Base-by-base conservation (phyloP, 1,140 invertebrate species). In the Homalodisca vitripennis region DNA sequence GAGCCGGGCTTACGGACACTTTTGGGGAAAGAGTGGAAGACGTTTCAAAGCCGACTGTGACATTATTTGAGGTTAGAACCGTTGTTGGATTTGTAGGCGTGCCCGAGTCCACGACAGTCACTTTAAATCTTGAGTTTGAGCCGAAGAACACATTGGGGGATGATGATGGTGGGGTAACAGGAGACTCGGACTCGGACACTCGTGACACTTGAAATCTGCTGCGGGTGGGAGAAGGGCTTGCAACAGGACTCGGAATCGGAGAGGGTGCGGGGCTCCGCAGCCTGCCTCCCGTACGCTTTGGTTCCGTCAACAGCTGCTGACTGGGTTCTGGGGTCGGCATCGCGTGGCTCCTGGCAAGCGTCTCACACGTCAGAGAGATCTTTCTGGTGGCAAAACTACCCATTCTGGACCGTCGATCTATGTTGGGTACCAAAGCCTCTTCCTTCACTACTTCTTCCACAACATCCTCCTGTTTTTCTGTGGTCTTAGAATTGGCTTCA, bases 221-320 rank as follows among this genome's bases (percentile, higher is more conserved):
- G 66, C 83, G 80, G 53, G 74, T 77, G 1, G 77, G 76, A 67
- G 85, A 82, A 26, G 89, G 88, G 77, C 85, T 88, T 69, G 87
- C 85, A 70, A 86, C 84, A 26, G 89, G 89, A 41, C 87, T 88
- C 63, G 87, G 84, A 70, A 86, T 84, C 57, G 88, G 88, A 73
- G 85, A 87, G 27, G 88, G 88, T 62, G 85, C 85, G 51, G 88
- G 88, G 65, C 87, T 88, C 68, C 86, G 83, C 68, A 88, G 79
- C 57, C 87, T 82, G 30, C 84, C 73, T 60, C 76, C 71, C 71
- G 72, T 77, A 70, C 75, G 73, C 57, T 74, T 74, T 57, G 75
- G 72, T 70, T 76, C 72, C 71, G 75, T 29, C 51, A 66, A 53
- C 32, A 62, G 47, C 64, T 53, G 53, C 20, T 22, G 20, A 31